Conservation (phyloP, 2,888 invertebrate genomes). For the Sarcophaga rosellei region DNA sequence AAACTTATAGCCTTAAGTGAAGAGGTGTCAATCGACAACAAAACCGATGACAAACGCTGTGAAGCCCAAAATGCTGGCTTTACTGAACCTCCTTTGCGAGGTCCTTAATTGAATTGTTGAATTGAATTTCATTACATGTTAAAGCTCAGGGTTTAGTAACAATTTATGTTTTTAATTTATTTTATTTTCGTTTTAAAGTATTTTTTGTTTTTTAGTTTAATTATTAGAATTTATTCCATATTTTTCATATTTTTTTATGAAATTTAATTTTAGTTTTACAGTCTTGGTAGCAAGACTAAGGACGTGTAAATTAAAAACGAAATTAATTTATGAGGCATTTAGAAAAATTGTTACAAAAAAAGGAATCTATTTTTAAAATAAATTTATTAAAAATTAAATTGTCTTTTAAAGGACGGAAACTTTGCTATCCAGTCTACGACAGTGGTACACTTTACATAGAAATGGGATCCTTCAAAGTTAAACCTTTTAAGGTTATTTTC, state of each 20-base stretch:
- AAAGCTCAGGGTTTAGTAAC: constrained; percentile 56
- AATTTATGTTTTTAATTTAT: constrained; percentile 30
- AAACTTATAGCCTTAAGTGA: constrained; percentile 82
- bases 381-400: too few relatives aligned
- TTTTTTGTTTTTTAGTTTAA: constrained; percentile 15
- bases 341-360: too few relatives aligned
- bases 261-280: constrained; percentile 12
- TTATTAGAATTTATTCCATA: background rate
- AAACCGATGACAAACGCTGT: constrained; percentile 82
- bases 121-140: constrained; percentile 4
- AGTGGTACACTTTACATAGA: too few relatives aligned
- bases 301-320: too few relatives aligned
- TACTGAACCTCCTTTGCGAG: constrained; percentile 82
- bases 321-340: too few relatives aligned
- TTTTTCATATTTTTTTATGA: constrained; percentile 10
- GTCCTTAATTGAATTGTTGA: constrained; percentile 74
- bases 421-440: too few relatives aligned
- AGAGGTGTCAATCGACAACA: constrained; percentile 82
- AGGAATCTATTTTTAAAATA: too few relatives aligned
- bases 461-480: too few relatives aligned
- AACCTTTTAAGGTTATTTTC: too few relatives aligned
- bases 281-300: background rate
- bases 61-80: constrained; percentile 83
- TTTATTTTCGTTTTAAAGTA: background rate
- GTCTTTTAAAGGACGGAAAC: too few relatives aligned